Percentiles rank a stretch among this genome's conserved stretches.
phyloP scores from a whole-genome alignment of 2,888 invertebrate genomes.

The Protonemura montana region DNA sequence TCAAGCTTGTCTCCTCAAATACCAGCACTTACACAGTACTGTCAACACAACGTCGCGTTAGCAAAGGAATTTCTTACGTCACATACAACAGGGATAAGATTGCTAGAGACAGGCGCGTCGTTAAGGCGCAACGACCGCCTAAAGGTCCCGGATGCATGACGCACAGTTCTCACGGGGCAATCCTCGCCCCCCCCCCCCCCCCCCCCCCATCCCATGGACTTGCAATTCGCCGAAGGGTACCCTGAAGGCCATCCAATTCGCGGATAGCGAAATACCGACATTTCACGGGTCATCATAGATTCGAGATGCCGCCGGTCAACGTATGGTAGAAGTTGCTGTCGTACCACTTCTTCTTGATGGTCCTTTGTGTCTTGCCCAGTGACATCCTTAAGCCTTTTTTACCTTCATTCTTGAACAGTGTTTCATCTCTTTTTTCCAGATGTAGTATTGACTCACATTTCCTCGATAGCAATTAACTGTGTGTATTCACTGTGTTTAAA shows the following conservation, averaged over 20 bases:
- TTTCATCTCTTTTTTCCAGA: neutral
- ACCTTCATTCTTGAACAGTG: neutral
- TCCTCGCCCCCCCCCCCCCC: neutral
- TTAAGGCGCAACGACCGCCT: neutral
- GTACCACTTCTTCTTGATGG: neutral
- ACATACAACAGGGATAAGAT: no score
- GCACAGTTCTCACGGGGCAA: constrained; percentile 25
- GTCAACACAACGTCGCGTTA: no score
- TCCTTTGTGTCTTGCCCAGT: neutral
- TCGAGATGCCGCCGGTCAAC: neutral
- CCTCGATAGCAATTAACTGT: neutral
- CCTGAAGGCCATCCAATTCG: neutral
- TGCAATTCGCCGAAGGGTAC: neutral
- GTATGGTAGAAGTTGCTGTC: neutral
- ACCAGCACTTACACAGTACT: no score
- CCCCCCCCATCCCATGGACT: neutral
- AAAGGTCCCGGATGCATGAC: constrained; percentile 9
- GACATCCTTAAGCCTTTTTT: neutral
- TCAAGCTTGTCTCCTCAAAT: no score
- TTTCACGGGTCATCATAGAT: constrained; percentile 4
- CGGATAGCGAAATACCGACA: neutral
- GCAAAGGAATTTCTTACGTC: no score
- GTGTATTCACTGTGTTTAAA: neutral
- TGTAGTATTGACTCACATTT: neutral
- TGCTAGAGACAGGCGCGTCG: neutral